phyloP scores from a whole-genome alignment of 2,113 vertebrate species.

The Pteruthius melanotis region DNA sequence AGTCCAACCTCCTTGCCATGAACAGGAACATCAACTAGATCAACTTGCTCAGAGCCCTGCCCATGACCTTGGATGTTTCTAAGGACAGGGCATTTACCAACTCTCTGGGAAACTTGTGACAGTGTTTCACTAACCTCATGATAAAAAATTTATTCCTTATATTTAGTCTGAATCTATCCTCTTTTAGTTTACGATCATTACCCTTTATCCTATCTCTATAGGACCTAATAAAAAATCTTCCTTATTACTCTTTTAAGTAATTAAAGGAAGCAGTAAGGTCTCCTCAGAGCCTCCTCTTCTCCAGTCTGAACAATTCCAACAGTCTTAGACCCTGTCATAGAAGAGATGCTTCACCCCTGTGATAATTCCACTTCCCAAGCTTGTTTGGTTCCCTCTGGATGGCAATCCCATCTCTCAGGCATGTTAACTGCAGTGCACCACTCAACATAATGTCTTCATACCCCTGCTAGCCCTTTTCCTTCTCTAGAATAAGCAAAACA shows the following conservation, averaged over 20 bases:
- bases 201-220: not conserved
- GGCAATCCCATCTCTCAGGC: accelerated
- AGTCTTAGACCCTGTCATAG: not conserved
- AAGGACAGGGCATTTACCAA: not conserved
- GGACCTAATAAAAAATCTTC: not conserved
- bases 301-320: not conserved
- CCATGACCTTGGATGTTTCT: not conserved
- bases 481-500: not conserved
- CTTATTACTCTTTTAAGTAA: not conserved
- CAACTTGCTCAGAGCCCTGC: accelerated
- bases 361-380: not conserved
- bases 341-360: not conserved
- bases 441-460: not conserved
- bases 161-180: not conserved
- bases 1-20: accelerated
- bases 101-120: not conserved
- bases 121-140: not conserved
- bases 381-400: not conserved
- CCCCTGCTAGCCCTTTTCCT: not conserved
- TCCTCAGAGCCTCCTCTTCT: not conserved
- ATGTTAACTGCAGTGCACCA: accelerated
- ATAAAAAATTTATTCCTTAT: not conserved
- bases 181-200: not conserved
- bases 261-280: not conserved
- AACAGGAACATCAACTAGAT: not conserved